phyloP scores from a whole-genome alignment of 2,113 vertebrate species.

The Embiotoca jacksoni region DNA sequence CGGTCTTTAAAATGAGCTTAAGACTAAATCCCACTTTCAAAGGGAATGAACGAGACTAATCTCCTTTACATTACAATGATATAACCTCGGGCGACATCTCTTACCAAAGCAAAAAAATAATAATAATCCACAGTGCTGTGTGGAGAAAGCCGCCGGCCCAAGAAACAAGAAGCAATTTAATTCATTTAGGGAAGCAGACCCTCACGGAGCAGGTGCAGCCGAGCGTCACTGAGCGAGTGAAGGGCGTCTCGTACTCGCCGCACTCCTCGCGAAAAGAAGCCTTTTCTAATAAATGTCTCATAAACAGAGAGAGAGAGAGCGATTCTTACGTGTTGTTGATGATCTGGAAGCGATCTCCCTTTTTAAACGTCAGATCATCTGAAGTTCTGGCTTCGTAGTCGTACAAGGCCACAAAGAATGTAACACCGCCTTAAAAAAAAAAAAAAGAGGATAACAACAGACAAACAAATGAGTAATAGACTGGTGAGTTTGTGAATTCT shows the following conservation, averaged over 20 bases:
- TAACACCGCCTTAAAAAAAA: conserved; percentile 91
- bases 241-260: neutral
- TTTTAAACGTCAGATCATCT: conserved; percentile 98
- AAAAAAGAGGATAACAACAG: neutral
- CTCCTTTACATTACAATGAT: conserved; percentile 52
- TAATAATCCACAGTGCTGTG: neutral
- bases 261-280: neutral
- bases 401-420: conserved; percentile 99
- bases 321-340: conserved; percentile 98
- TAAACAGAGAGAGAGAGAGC: neutral
- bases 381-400: conserved; percentile 99
- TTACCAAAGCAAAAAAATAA: conserved; percentile 3
- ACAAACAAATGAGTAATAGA: neutral
- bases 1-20: neutral
- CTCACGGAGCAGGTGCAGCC: conserved; percentile 47
- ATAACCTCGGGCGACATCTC: conserved; percentile 17
- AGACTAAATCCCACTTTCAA: neutral
- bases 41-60: conserved; percentile 32
- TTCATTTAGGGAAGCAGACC: conserved; percentile 33
- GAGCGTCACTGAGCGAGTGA: neutral
- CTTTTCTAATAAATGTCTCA: neutral
- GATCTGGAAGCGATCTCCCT: conserved; percentile 98
- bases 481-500: too few relatives aligned
- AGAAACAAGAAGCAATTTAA: conserved; percentile 37
- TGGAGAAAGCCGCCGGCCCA: neutral